Base-by-base conservation (phyloP, 2,888 invertebrate genomes). In the Mesopsocus fuscifrons region DNA sequence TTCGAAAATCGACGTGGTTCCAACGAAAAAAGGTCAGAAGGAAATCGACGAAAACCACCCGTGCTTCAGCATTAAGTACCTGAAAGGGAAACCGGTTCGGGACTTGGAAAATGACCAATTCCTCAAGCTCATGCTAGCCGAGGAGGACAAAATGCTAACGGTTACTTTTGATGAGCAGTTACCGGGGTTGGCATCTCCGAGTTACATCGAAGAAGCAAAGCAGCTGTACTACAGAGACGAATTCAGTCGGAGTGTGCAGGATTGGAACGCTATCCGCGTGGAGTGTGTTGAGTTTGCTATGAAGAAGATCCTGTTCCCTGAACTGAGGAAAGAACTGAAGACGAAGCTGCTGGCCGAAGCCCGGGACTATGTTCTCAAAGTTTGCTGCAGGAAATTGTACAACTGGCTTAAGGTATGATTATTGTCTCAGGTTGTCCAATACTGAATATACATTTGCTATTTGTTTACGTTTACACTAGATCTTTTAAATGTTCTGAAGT, bases 1-100 rank as follows among this genome's bases (percentile, higher is more conserved):
- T 9, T 92, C 91, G 3, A 84, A 83, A 49, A 59, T 98, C 45
- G 69, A 69, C 46, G 77, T 85, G 1, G 59, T 60, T 1, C 92
- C 97, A 1, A 97, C 95, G 0, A 82, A 83, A 55, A 80, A 83
- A 50, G 98, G 98, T 1, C 57, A 80, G 30, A 92, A 92, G 62
- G 85, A 89, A 54, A 91, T 99, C 48, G 98, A 98, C 57, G 97
- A 98, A 63, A 77, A 79, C 50, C 94, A 98, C 60, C 71, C 80
- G 0, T 81, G 85, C 51, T 89, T 72, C 56, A 74, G 75, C 26
- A 69, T 88, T 69, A 94, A 92, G 58, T 98, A 92, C 58, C 56
- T 97, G 34, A 83, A 80, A 56, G 81, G 83, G 57, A 98, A 97
- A 57, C 94, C 94, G 0, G 84, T 95, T 0, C 68, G 81, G 2